Conservation (phyloP, 1,140 invertebrate genomes). For the Cydia splendana region DNA sequence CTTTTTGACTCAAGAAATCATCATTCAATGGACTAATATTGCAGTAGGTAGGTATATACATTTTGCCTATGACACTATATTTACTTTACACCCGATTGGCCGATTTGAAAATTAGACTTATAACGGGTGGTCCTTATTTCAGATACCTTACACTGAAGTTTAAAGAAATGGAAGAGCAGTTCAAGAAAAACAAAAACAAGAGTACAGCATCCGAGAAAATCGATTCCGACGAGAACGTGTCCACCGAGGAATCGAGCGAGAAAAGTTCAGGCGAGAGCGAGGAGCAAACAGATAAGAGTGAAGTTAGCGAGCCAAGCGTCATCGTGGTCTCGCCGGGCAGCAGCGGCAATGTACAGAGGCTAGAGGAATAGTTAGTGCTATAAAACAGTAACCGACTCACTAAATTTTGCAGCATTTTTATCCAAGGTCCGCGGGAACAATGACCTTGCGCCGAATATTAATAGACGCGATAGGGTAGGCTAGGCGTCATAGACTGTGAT, state of each 20-base stretch:
- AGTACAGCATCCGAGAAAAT: constrained; percentile 52
- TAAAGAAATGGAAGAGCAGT: constrained; percentile 90
- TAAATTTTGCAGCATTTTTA: constrained; percentile 31
- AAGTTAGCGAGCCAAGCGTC: constrained; percentile 48
- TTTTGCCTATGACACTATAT: not conserved
- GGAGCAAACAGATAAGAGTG: constrained; percentile 36
- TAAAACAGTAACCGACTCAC: constrained; percentile 27
- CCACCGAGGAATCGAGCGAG: constrained; percentile 47
- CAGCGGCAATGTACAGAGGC: constrained; percentile 68
- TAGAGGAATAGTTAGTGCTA: constrained; percentile 58
- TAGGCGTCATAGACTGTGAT: constrained; percentile 53
- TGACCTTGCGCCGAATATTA: constrained; percentile 24
- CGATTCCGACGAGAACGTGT: constrained; percentile 47
- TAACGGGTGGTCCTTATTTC: constrained; percentile 40
- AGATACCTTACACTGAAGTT: constrained; percentile 90
- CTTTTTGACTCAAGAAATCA: no score
- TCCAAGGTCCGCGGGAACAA: constrained; percentile 18
- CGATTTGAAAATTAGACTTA: not conserved
- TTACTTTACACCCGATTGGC: not conserved
- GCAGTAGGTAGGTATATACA: no score
- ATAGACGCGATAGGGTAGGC: constrained; percentile 26
- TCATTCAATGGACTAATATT: no score
- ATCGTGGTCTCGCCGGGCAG: constrained; percentile 61
- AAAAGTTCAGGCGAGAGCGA: constrained; percentile 35
- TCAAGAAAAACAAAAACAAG: constrained; percentile 79